phyloP scores from a whole-genome alignment of 2,113 vertebrate species.

The Agapornis roseicollis region DNA sequence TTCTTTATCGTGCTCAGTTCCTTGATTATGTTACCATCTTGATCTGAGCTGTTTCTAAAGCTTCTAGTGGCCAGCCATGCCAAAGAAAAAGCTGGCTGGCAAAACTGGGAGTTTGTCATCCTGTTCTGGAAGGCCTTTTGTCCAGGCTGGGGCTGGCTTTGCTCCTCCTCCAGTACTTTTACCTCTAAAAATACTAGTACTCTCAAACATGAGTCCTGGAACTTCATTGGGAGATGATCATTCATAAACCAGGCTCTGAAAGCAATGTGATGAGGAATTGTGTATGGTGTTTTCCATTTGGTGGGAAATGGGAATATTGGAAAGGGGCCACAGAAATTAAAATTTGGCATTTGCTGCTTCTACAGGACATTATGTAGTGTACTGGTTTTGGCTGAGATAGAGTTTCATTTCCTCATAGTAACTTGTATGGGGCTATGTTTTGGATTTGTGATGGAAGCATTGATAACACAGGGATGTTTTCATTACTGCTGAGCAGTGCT shows the following conservation, averaged over 20 bases:
- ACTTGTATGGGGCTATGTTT: background rate
- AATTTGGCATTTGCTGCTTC: background rate
- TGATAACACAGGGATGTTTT: fast-evolving
- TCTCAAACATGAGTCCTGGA: background rate
- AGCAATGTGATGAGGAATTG: fast-evolving
- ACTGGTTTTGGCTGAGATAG: background rate
- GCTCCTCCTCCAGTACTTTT: background rate
- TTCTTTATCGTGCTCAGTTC: background rate
- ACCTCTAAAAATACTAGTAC: background rate
- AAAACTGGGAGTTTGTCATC: background rate
- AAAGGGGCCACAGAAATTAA: background rate
- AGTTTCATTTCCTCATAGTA: background rate
- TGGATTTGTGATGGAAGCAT: background rate
- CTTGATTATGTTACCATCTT: fast-evolving
- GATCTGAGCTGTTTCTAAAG: background rate
- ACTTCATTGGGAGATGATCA: background rate
- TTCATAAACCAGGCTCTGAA: background rate
- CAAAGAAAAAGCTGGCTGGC: background rate
- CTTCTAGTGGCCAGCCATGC: background rate
- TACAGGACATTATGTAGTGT: too few species aligned
- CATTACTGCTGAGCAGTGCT: background rate
- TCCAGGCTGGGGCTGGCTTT: background rate
- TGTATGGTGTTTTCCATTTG: background rate
- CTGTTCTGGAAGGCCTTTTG: background rate
- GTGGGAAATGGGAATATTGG: background rate